Conservation (phyloP, 2,797 vertebrate genomes). For the Enteromius unitaeniatus region DNA sequence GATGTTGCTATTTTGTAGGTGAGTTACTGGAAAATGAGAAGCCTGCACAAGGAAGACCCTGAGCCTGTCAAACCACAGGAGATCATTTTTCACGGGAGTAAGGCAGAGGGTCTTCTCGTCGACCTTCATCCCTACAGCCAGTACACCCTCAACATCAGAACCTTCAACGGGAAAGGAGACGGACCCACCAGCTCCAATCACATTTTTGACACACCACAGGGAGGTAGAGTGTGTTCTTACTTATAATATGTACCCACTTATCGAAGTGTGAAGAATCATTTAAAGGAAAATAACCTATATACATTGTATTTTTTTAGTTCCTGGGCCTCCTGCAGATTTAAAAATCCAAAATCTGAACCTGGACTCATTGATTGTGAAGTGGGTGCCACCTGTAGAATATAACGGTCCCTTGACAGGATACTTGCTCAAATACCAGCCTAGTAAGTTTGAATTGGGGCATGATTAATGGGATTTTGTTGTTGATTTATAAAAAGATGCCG, state of each 20-base stretch:
- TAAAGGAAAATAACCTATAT: background rate
- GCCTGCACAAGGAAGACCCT: conserved; percentile 76
- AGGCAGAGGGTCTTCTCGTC: conserved; percentile 85
- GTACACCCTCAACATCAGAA: conserved; percentile 86
- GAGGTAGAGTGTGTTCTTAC: conserved; percentile 79
- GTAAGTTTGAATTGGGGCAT: conserved; percentile 73
- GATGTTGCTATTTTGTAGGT: conserved; percentile 75
- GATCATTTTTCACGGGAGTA: conserved; percentile 86
- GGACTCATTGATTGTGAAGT: conserved; percentile 89
- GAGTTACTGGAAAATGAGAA: conserved; percentile 85
- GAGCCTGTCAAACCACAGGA: conserved; percentile 80
- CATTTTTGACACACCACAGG: conserved; percentile 89
- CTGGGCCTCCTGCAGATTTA: conserved; percentile 86
- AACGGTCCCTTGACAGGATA: conserved; percentile 92
- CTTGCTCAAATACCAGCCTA: conserved; percentile 89
- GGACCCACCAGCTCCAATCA: conserved; percentile 85
- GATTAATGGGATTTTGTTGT: background rate
- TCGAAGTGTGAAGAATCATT: background rate
- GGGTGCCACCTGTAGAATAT: conserved; percentile 85
- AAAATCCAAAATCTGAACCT: conserved; percentile 80
- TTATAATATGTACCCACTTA: background rate
- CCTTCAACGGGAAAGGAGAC: conserved; percentile 91
- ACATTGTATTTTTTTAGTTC: conserved; percentile 78
- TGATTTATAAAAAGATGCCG: background rate
- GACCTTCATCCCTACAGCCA: conserved; percentile 88